These are phyloP conservation scores for Branchinecta sandiegonensis DNA, from an alignment of 2,888 invertebrate species.

Conservation along the genomic window DNA sequence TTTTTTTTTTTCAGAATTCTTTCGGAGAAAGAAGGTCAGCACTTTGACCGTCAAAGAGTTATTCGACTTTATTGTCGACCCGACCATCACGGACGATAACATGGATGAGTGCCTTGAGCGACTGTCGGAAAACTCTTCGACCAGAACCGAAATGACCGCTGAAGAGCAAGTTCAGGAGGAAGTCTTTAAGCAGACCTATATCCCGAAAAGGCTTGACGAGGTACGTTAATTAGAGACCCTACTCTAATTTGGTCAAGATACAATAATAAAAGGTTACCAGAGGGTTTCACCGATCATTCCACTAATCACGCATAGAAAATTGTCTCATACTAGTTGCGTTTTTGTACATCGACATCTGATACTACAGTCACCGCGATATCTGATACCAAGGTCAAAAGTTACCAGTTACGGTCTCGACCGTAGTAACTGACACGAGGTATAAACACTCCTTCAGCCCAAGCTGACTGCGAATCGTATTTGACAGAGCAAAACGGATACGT, in stretches of 20 bases:
- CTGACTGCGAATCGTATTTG: too few species aligned
- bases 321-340: too few species aligned
- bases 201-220: constrained; percentile 81
- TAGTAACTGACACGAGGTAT: too few species aligned
- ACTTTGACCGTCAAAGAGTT: constrained; percentile 78
- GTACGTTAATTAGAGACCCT: constrained; percentile 37
- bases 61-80: constrained; percentile 92
- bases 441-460: too few species aligned
- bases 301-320: too few species aligned
- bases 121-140: constrained; percentile 51
- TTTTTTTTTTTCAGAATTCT: constrained; percentile 51
- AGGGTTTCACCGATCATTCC: constrained; percentile 11
- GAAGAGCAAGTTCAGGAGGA: constrained; percentile 71
- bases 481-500: too few species aligned
- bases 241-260: background rate
- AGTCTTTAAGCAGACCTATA: constrained; percentile 82
- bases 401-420: too few species aligned
- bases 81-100: constrained; percentile 61
- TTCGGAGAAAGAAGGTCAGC: constrained; percentile 72
- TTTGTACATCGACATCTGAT: too few species aligned
- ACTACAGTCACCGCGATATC: too few species aligned
- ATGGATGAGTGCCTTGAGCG: constrained; percentile 63
- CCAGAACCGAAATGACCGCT: constrained; percentile 50
- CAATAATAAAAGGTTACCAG: background rate
- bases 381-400: too few species aligned